These are phyloP conservation scores for Rhaphigaster nebulosa DNA, from an alignment of 2,888 invertebrate genomes.

Conservation along the genomic window DNA sequence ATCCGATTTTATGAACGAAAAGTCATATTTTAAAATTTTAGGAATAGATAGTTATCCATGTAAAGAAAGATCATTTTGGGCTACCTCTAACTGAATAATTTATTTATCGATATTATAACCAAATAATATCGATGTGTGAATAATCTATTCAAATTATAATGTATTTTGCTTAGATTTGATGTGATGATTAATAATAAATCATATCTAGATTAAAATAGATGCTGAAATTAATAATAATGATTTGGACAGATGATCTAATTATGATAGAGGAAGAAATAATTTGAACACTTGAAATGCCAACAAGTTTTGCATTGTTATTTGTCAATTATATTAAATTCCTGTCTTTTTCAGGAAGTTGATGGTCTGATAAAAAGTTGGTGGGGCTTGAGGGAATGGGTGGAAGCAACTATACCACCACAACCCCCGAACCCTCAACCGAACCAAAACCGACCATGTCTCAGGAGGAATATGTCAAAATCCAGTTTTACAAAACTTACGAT, in stretches of 20 bases:
- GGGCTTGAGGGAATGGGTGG: constrained; percentile 59
- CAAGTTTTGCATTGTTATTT: not conserved
- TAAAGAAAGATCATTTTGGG: too few relatives aligned
- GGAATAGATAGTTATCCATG: too few relatives aligned
- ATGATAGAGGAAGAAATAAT: not conserved
- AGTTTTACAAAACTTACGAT: constrained; percentile 92
- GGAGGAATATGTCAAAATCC: constrained; percentile 79
- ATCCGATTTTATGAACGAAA: too few relatives aligned
- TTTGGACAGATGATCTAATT: not conserved
- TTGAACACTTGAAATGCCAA: not conserved
- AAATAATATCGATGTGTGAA: too few relatives aligned
- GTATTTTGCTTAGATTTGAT: too few relatives aligned
- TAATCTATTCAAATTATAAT: too few relatives aligned
- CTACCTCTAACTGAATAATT: too few relatives aligned
- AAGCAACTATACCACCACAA: constrained; percentile 55
- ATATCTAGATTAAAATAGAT: too few relatives aligned
- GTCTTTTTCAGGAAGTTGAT: constrained; percentile 56
- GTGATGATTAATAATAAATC: too few relatives aligned
- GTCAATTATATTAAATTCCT: not conserved
- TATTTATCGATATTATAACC: too few relatives aligned
- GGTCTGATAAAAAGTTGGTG: constrained; percentile 52
- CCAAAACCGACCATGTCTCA: constrained; percentile 60
- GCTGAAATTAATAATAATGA: too few relatives aligned
- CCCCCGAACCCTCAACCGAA: constrained; percentile 59
- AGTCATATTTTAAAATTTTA: too few relatives aligned